A percentile compares a stretch with the other conserved stretches of the same genome.
phyloP scores from a whole-genome alignment of 2,113 vertebrate genomes.

The Amphiprion percula region DNA sequence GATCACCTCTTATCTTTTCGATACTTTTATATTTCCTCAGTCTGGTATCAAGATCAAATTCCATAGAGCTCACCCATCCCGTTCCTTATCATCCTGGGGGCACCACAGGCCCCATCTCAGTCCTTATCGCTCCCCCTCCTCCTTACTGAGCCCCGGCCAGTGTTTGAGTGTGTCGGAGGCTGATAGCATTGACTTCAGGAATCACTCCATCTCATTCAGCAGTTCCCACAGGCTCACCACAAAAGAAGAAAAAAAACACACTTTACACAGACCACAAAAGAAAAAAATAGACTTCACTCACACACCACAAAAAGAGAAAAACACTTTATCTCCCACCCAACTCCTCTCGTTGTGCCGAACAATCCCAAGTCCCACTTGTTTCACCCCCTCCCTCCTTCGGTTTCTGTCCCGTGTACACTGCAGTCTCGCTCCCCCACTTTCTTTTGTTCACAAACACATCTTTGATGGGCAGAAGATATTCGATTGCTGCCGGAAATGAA shows the following conservation, averaged over 20 bases:
- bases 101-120: slow-evolving; percentile 47
- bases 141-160: slow-evolving; percentile 76
- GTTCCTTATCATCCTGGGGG: slow-evolving; percentile 74
- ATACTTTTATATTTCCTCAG: slow-evolving; percentile 27
- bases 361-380: slow-evolving; percentile 61
- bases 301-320: slow-evolving; percentile 60
- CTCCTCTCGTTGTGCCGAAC: slow-evolving; percentile 68
- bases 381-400: slow-evolving; percentile 2
- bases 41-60: slow-evolving; percentile 60
- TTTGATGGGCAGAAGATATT: slow-evolving; percentile 74
- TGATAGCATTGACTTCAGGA: slow-evolving; percentile 88
- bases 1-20: background rate
- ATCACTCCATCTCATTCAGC: slow-evolving; percentile 81
- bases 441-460: slow-evolving; percentile 59
- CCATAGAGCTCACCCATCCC: slow-evolving; percentile 44
- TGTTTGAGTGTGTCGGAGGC: slow-evolving; percentile 86
- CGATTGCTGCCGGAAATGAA: slow-evolving; percentile 70
- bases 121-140: slow-evolving; percentile 74
- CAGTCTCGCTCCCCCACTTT: slow-evolving; percentile 19
- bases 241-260: slow-evolving; percentile 73
- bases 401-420: slow-evolving; percentile 26
- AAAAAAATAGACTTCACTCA: slow-evolving; percentile 72
- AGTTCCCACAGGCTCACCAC: slow-evolving; percentile 78
- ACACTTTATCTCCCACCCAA: slow-evolving; percentile 63
- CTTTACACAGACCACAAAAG: slow-evolving; percentile 68